Conservation (phyloP, 2,797 vertebrate genomes). For the Sitta carolinensis region DNA sequence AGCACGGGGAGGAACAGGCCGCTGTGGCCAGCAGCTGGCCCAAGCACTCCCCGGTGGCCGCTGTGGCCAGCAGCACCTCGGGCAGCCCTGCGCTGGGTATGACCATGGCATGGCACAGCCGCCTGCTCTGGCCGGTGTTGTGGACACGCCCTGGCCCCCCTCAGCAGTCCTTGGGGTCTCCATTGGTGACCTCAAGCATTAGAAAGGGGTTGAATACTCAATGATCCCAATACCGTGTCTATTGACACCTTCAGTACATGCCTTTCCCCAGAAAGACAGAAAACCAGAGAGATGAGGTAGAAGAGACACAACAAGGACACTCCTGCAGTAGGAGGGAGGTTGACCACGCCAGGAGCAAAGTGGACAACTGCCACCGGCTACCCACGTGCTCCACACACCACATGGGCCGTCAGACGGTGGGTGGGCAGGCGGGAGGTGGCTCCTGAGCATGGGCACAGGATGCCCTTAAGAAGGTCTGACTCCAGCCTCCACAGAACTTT, state of each 20-base stretch:
- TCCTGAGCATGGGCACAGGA: not conserved
- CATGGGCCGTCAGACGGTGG: fast-evolving
- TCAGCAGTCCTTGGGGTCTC: not conserved
- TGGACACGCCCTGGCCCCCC: not conserved
- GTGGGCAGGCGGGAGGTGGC: fast-evolving
- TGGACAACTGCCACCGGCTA: fast-evolving
- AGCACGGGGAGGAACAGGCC: not conserved
- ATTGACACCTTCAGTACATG: fast-evolving
- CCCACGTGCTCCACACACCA: not conserved
- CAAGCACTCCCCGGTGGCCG: fast-evolving
- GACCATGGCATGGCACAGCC: fast-evolving
- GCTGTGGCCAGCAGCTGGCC: not conserved
- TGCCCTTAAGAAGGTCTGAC: not conserved
- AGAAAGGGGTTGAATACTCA: not conserved
- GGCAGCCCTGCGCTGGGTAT: fast-evolving
- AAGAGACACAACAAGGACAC: not conserved
- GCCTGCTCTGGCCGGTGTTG: fast-evolving
- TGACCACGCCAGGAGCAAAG: not conserved
- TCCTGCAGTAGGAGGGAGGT: not conserved
- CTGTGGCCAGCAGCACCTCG: fast-evolving
- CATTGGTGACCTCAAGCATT: not conserved
- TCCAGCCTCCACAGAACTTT: not conserved
- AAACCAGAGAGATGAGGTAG: not conserved
- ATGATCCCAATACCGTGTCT: fast-evolving
- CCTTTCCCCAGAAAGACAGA: not conserved